Evolutionary conservation across 2,797 vertebrate species (phyloP).

Genomic region (Brachymystax lenok): DNA sequence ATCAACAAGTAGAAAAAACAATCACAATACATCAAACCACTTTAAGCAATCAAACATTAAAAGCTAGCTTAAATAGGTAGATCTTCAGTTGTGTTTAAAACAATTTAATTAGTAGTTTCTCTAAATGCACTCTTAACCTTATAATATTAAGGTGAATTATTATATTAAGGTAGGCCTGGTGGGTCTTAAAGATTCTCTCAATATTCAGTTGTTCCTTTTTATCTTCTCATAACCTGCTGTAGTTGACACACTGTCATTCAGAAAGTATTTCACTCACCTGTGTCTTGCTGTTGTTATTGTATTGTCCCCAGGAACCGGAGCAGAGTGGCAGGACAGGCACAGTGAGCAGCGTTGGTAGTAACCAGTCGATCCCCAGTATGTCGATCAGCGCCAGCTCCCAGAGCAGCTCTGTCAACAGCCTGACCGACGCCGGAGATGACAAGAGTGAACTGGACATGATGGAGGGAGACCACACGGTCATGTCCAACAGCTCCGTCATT

Average conservation of each 20-base stretch:
- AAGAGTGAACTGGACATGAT: constrained; percentile 94
- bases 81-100: too few relatives aligned
- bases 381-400: constrained; percentile 99
- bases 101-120: too few relatives aligned
- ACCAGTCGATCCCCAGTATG: constrained; percentile 99
- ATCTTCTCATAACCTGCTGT: background rate
- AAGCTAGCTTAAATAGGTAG: too few relatives aligned
- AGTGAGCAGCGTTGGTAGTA: constrained; percentile 97
- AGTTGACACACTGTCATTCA: background rate
- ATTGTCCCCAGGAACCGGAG: constrained; percentile 85
- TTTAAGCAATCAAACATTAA: too few relatives aligned
- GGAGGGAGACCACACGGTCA: constrained; percentile 96
- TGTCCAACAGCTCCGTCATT: constrained; percentile 98
- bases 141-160: too few relatives aligned
- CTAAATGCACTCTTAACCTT: too few relatives aligned
- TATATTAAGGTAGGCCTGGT: background rate
- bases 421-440: constrained; percentile 94
- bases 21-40: too few relatives aligned
- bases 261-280: constrained; percentile 5
- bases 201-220: background rate
- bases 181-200: background rate
- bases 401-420: constrained; percentile 99
- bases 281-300: background rate
- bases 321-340: constrained; percentile 91
- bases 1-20: too few relatives aligned